phyloP scores from a whole-genome alignment of 2,797 vertebrate species.

The Sciaenops ocellatus region DNA sequence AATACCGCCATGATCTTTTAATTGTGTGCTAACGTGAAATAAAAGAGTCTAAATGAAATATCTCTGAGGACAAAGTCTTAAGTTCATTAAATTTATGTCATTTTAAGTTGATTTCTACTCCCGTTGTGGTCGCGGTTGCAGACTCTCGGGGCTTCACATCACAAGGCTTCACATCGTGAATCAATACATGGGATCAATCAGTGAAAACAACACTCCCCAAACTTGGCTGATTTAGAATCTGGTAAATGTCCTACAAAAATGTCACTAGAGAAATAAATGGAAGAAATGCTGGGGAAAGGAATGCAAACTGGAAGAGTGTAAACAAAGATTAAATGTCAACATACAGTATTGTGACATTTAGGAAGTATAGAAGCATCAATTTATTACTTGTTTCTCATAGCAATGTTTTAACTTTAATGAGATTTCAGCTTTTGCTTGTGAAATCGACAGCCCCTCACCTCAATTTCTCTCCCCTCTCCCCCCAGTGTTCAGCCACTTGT shows the following conservation, averaged over 20 bases:
- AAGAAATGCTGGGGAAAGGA: constrained; percentile 1
- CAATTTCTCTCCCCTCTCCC: constrained; percentile 9
- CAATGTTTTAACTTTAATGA: neutral
- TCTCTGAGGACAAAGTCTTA: constrained; percentile 19
- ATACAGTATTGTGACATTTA: neutral
- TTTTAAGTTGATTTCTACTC: constrained; percentile 31
- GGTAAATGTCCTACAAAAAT: constrained; percentile 7
- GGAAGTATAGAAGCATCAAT: neutral
- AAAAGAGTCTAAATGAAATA: constrained; percentile 6
- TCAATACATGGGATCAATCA: constrained; percentile 36
- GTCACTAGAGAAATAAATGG: neutral
- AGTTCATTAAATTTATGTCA: constrained; percentile 29
- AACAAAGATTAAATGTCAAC: neutral
- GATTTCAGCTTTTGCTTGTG: neutral
- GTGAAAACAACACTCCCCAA: constrained; percentile 28
- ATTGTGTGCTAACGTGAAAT: constrained; percentile 31
- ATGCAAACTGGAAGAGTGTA: neutral
- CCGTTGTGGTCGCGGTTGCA: neutral
- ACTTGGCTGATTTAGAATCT: constrained; percentile 10
- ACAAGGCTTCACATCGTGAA: constrained; percentile 21
- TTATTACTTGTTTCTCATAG: neutral
- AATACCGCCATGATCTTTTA: constrained; percentile 19
- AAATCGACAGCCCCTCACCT: neutral
- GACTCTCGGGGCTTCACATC: constrained; percentile 12
- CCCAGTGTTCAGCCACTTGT: constrained; percentile 94